Evolutionary conservation across 2,797 vertebrate genomes (phyloP), one percentile per base, ranked within the genome.

Genomic region (Morus bassanus): DNA sequence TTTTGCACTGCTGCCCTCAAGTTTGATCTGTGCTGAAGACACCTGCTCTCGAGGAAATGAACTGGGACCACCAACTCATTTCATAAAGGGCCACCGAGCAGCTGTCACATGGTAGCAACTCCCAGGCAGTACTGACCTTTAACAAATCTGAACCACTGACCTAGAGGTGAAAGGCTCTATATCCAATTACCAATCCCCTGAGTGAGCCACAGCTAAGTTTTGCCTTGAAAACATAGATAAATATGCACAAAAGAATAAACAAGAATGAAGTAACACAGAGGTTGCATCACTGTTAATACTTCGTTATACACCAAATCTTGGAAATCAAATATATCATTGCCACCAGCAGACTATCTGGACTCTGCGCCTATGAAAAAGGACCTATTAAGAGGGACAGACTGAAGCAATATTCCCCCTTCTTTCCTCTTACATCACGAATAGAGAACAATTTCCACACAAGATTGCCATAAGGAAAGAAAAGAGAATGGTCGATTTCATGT

Each of bases 141-240:
- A 70, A 95, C 93, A 96, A 97, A 97, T 96, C 91, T 94, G 90
- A 94, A 91, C 84, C 83, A 45, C 88, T 97, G 97, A 97, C 96
- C 96, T 88, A 69, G 92, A 96, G 95, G 96, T 95, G 96, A 97
- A 97, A 87, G 95, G 94, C 67, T 95, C 95, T 91, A 72, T 83
- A 96, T 96, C 96, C 94, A 97, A 94, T 97, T 97, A 96, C 96
- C 83, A 94, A 3, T 83, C 81, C 89, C 91, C 61, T 51, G 54
- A 91, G 91, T 45, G 45, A 95, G 45, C 41, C 50, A 46, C 81
- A 81, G 23, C 28, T 41, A 79, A 54, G 70, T 63, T 95, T 87
- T 41, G 28, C 74, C 88, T 68, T 91, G 63, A 91, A 88, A 95
- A 78, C 18, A 22, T 1, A 27, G 22, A 72, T 59, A 88, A 73